Conservation (phyloP, 2,888 invertebrate species). For the Cantharis nigra region DNA sequence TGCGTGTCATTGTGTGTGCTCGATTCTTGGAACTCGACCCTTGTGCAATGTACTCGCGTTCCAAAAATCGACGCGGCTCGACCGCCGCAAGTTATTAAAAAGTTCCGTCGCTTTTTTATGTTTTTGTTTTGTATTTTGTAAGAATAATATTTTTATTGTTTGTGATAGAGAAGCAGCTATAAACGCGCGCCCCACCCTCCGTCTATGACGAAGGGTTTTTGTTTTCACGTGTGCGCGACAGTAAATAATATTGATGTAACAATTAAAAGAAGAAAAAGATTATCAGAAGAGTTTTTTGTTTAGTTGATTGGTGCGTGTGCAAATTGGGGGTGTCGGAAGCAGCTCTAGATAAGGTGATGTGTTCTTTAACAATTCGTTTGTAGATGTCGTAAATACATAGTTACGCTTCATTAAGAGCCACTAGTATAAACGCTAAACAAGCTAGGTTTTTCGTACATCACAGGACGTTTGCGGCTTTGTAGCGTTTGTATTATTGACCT, state of each 20-base stretch:
- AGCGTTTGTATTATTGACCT: constrained; percentile 2
- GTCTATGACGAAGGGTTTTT: not conserved
- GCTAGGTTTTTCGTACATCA: not conserved
- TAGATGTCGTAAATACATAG: constrained; percentile 49
- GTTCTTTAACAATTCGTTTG: constrained; percentile 52
- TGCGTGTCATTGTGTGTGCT: not conserved
- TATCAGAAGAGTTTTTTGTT: not conserved
- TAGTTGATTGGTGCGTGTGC: not conserved
- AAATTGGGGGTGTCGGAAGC: constrained; percentile 4
- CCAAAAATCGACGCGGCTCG: not conserved
- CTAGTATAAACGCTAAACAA: constrained; percentile 1
- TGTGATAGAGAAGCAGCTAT: not conserved
- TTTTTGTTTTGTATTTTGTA: constrained; percentile 1
- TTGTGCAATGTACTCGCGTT: not conserved
- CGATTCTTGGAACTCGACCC: not conserved
- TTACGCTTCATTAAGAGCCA: constrained; percentile 41
- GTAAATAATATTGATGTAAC: not conserved
- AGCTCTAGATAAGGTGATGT: constrained; percentile 49
- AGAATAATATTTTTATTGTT: not conserved
- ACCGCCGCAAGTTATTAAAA: not conserved
- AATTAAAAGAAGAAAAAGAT: not conserved
- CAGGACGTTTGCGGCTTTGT: not conserved
- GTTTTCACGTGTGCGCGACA: not conserved
- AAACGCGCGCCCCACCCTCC: not conserved
- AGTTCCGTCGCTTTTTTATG: constrained; percentile 1